Evolutionary conservation across 2,888 invertebrate genomes (phyloP), one percentile per base, ranked within the genome.

Genomic region (Apotomis capreana): DNA sequence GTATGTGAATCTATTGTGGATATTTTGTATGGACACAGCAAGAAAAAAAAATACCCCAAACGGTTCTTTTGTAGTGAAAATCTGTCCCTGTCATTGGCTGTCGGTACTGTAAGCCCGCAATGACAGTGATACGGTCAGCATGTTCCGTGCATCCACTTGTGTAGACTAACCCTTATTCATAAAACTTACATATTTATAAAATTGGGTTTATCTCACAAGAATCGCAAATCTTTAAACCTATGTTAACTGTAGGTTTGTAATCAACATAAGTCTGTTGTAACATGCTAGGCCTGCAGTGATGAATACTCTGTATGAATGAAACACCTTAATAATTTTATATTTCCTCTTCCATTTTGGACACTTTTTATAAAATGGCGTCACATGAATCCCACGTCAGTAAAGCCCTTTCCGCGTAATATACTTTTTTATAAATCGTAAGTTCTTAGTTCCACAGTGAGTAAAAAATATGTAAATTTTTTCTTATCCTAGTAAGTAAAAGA

Each of bases 401-500:
- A 88, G 86, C 87, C 88, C 85, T 87, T 78, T 80, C 79, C 86
- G 85, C 84, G 78, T 78, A 74, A 80, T 78, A 77, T 80, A 75
- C 79, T 87, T 87, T 26, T 90, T 84, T 84, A 88, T 89, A 86
- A 89, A 88, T 88, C 84, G 83, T 91, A 90, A 89, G 84, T 89
- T 88, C 86, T 91, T 91, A 89, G 90, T 91, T 91, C 89, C 91
- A 90, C 90, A 90, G 87, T 88, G 87, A 89, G 86, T 87, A 88
- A 89, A 86, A 86, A 89, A 88, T 85, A 87, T 91, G 91, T 91
- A 92, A 91, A 89, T 91, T 92, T 89, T 82, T 91, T 92, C 91
- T 92, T 92, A 92, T 91, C 89, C 90, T 93, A 92, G 92, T 91
- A 92, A 92, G 89, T 90, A 89, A 92, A 92, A 92, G 93, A 93